These are phyloP conservation scores for Brachypodius melanocephalos DNA, from an alignment of 2,113 vertebrate genomes.

Conservation along the genomic window DNA sequence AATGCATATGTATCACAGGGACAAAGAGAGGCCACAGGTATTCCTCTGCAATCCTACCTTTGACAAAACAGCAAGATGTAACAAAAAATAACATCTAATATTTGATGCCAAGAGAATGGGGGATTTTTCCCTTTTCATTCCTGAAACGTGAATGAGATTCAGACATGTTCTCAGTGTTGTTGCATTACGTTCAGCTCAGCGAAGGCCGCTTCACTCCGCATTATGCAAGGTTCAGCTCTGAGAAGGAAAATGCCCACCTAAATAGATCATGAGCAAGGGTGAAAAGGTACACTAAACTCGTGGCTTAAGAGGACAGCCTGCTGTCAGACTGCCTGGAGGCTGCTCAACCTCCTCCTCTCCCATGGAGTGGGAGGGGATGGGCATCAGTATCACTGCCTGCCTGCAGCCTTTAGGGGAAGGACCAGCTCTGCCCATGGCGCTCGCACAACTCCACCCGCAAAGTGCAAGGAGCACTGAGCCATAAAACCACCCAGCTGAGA, in stretches of 20 bases:
- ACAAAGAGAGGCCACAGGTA: neutral
- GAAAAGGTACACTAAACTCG: neutral
- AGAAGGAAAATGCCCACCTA: constrained; percentile 19
- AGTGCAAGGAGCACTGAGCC: neutral
- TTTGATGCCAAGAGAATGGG: constrained; percentile 21
- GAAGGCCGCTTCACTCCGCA: neutral
- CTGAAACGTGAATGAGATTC: constrained; percentile 32
- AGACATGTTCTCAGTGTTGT: constrained; percentile 13
- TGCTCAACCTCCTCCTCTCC: neutral
- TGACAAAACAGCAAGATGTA: neutral
- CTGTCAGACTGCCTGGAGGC: neutral
- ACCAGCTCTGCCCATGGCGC: neutral
- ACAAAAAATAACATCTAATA: neutral
- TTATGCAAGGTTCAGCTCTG: neutral
- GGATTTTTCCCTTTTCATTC: neutral
- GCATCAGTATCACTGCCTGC: neutral
- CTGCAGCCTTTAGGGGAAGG: neutral
- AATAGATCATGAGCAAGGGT: neutral
- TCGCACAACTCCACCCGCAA: neutral
- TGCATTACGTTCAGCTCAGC: neutral
- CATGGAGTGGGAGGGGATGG: neutral
- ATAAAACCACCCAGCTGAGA: neutral
- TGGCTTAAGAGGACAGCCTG: neutral
- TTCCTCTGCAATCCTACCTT: neutral
- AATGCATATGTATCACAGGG: neutral